phyloP scores from a whole-genome alignment of 2,797 vertebrate species.

The Ataeniobius toweri region DNA sequence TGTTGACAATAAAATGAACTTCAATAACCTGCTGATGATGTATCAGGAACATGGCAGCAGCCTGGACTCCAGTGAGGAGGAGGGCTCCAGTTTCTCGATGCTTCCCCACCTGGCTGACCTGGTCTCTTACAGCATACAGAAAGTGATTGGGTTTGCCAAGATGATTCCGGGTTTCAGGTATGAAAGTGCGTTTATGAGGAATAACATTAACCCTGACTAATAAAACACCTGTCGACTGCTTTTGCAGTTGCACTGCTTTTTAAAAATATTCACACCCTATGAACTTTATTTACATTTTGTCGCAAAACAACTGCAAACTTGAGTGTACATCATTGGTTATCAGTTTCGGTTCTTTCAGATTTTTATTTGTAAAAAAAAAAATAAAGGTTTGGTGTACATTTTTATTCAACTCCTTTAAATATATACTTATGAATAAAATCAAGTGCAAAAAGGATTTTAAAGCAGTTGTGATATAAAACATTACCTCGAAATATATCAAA shows the following conservation, averaged over 20 bases:
- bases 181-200: constrained; percentile 14
- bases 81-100: constrained; percentile 89
- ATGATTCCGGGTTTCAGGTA: constrained; percentile 99
- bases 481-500: too few species aligned
- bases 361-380: too few species aligned
- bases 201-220: not conserved
- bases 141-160: constrained; percentile 97
- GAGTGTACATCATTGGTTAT: not conserved
- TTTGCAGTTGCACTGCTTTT: not conserved
- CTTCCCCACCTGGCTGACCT: constrained; percentile 95
- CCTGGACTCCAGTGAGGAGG: constrained; percentile 80
- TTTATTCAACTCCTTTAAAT: not conserved
- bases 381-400: not conserved
- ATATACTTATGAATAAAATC: not conserved
- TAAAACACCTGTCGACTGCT: not conserved
- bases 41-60: constrained; percentile 84
- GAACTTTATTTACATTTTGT: not conserved
- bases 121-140: constrained; percentile 98
- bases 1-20: constrained; percentile 82
- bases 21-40: constrained; percentile 84
- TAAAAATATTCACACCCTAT: not conserved
- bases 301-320: not conserved
- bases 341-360: too few species aligned
- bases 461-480: too few species aligned
- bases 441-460: too few species aligned